A percentile compares a stretch with the other conserved stretches of the same genome.
phyloP scores from a whole-genome alignment of 2,797 vertebrate species.

The Eospalax fontanierii region DNA sequence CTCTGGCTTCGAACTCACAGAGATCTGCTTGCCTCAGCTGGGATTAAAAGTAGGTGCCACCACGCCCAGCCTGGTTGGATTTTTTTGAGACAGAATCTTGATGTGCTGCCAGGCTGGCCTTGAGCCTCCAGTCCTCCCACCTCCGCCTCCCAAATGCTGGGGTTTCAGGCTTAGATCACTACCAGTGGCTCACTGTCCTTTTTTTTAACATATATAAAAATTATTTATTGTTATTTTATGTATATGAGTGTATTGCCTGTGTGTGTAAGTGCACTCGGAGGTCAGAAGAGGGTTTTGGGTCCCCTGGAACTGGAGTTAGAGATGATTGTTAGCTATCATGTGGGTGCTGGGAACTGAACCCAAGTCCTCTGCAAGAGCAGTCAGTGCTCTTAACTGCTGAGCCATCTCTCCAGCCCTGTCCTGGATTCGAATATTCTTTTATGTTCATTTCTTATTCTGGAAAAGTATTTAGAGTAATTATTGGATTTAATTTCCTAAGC shows the following conservation, averaged over 20 bases:
- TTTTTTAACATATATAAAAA: no score
- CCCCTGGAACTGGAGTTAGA: no score
- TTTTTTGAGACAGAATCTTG: neutral
- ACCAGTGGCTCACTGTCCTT: neutral
- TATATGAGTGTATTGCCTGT: no score
- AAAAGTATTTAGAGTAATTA: constrained; percentile 19
- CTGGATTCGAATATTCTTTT: neutral
- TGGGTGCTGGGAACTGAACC: no score
- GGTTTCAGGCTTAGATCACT: neutral
- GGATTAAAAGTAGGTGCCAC: neutral
- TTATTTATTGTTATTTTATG: no score
- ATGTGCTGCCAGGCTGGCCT: neutral
- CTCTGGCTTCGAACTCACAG: neutral
- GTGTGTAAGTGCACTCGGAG: no score
- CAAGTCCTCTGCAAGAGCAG: no score
- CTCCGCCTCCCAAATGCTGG: neutral
- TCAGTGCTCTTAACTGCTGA: no score
- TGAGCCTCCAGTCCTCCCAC: neutral
- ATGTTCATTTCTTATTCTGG: neutral
- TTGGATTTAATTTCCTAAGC: constrained; percentile 66
- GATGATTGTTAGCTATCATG: neutral
- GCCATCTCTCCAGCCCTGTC: no score
- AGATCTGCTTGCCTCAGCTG: neutral
- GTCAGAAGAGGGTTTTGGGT: no score
- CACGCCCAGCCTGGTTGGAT: neutral